phyloP scores from a whole-genome alignment of 2,888 invertebrate species.

The Chrysotoxum bicinctum region DNA sequence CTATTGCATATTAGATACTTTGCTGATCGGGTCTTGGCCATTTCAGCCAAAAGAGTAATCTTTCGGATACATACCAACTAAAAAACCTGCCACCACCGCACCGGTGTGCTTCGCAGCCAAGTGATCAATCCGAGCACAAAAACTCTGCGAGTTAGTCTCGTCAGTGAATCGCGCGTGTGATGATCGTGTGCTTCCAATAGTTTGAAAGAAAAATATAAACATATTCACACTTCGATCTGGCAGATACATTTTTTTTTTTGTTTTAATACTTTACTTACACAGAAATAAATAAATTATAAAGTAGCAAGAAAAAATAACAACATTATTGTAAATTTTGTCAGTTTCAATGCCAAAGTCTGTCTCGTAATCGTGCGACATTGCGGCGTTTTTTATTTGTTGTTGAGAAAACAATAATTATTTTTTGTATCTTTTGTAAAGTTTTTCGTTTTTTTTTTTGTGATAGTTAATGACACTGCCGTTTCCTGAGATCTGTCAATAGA shows the following conservation, averaged over 20 bases:
- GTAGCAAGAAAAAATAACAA: conserved; percentile 57
- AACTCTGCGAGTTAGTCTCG: conserved; percentile 74
- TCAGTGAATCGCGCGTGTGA: conserved; percentile 78
- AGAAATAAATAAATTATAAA: conserved; percentile 31
- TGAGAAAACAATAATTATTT: conserved; percentile 16
- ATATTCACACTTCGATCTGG: conserved; percentile 3
- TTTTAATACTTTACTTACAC: conserved; percentile 48
- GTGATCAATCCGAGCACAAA: conserved; percentile 49
- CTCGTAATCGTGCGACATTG: conserved; percentile 47
- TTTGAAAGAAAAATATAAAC: conserved; percentile 17
- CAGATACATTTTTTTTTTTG: conserved; percentile 39
- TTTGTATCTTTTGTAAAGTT: not conserved
- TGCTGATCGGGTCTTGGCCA: conserved; percentile 54
- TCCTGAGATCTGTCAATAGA: conserved; percentile 57
- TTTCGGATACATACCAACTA: conserved; percentile 50
- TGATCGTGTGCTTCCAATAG: conserved; percentile 74
- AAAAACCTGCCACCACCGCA: not conserved
- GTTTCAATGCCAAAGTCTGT: conserved; percentile 58
- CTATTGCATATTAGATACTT: conserved; percentile 49
- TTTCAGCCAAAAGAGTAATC: conserved; percentile 55
- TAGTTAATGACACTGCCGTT: conserved; percentile 16
- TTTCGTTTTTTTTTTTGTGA: not conserved
- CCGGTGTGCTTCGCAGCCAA: conserved; percentile 27
- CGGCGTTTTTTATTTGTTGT: conserved; percentile 38
- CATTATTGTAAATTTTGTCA: conserved; percentile 56